phyloP scores from a whole-genome alignment of 2,888 invertebrate genomes.

The Tholera decimalis region DNA sequence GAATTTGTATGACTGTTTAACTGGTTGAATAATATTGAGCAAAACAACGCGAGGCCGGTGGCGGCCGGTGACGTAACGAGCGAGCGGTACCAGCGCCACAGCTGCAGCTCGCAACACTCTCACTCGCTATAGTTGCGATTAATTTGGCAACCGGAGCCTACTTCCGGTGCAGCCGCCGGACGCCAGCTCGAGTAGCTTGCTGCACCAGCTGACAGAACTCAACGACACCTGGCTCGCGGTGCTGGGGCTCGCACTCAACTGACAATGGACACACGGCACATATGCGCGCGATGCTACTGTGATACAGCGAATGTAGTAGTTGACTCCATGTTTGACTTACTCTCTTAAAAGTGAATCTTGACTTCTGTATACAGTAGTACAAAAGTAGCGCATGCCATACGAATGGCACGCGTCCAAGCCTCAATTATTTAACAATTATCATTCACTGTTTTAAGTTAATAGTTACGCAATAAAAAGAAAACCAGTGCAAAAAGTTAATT shows the following conservation, averaged over 20 bases:
- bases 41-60: conserved; percentile 43
- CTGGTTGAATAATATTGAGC: conserved; percentile 56
- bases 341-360: background rate
- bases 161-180: conserved; percentile 28
- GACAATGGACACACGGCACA: background rate
- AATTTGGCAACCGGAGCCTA: conserved; percentile 30
- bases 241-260: background rate
- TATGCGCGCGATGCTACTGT: too few relatives aligned
- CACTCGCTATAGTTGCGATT: conserved; percentile 9
- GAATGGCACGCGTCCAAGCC: too few relatives aligned
- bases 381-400: too few relatives aligned
- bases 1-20: conserved; percentile 41
- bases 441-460: background rate
- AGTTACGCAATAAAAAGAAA: conserved; percentile 31
- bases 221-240: conserved; percentile 24
- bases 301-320: background rate
- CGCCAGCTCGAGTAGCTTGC: conserved; percentile 4
- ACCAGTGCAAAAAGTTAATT: conserved; percentile 21
- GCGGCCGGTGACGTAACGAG: conserved; percentile 39
- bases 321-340: background rate
- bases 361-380: background rate
- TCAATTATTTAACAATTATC: too few relatives aligned
- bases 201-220: conserved; percentile 24
- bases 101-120: background rate
- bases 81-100: too few relatives aligned